Conservation (phyloP, 2,113 vertebrate genomes). For the Paralichthys olivaceus region DNA sequence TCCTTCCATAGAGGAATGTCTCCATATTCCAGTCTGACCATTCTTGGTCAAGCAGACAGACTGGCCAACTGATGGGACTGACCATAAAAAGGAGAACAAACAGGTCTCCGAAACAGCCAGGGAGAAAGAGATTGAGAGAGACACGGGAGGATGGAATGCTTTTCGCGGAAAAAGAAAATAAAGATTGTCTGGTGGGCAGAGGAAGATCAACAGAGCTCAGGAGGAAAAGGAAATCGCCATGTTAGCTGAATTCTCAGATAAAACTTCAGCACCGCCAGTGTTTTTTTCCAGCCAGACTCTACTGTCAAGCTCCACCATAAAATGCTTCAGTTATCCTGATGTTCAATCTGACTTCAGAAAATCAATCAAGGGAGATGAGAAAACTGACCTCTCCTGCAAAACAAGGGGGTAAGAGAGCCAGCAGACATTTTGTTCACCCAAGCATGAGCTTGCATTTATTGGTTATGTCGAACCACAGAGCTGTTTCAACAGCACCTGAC, state of each 20-base stretch:
- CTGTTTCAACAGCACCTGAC: background rate
- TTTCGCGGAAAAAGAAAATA: background rate
- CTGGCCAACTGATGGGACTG: slow-evolving; percentile 19
- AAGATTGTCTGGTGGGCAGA: background rate
- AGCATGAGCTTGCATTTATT: slow-evolving; percentile 23
- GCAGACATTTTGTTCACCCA: slow-evolving; percentile 7
- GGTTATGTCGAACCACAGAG: background rate
- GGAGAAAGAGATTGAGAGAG: background rate
- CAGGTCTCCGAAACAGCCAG: background rate
- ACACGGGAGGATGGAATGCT: background rate
- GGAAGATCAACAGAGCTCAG: slow-evolving; percentile 14
- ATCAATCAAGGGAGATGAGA: slow-evolving; percentile 47
- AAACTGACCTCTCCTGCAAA: slow-evolving; percentile 36
- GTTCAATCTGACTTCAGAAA: slow-evolving; percentile 27
- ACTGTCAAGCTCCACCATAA: slow-evolving; percentile 6
- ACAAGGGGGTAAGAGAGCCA: background rate
- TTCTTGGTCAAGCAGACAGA: slow-evolving; percentile 29
- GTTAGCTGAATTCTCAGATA: slow-evolving; percentile 8
- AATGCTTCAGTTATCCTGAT: slow-evolving; percentile 24
- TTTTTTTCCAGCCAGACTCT: slow-evolving; percentile 9
- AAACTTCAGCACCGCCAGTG: slow-evolving; percentile 10
- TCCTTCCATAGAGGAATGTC: background rate
- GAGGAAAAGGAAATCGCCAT: background rate
- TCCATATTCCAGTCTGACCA: slow-evolving; percentile 24
- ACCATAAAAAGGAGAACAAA: slow-evolving; percentile 49